Conservation (phyloP, 2,888 invertebrate genomes). For the Cryptophagus acutangulus region DNA sequence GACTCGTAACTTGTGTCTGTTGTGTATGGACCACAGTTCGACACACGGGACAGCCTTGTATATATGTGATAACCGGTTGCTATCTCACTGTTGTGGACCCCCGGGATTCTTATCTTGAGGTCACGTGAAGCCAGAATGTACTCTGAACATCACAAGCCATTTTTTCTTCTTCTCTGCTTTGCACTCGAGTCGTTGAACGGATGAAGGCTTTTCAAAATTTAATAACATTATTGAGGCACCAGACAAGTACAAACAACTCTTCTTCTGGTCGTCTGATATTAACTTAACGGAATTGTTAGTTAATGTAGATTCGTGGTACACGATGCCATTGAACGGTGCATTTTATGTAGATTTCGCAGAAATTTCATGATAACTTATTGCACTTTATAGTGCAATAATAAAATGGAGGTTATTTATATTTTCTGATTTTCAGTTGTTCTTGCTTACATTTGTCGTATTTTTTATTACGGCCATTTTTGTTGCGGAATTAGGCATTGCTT, state of each 20-base stretch:
- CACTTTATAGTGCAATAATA: no score
- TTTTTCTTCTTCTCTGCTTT: conserved; percentile 21
- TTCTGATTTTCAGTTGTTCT: no score
- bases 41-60: conserved; percentile 24
- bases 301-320: conserved; percentile 5
- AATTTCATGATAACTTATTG: no score
- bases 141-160: neutral
- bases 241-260: no score
- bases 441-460: no score
- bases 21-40: conserved; percentile 21
- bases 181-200: conserved; percentile 27
- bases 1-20: conserved; percentile 30
- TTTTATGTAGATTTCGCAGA: neutral
- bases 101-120: conserved; percentile 30
- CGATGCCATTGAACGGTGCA: conserved; percentile 1
- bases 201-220: conserved; percentile 27
- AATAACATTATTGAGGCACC: conserved; percentile 25
- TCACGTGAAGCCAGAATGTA: conserved; percentile 24
- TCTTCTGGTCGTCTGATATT: no score
- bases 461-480: no score
- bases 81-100: conserved; percentile 24
- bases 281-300: no score
- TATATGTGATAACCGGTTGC: conserved; percentile 30
- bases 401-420: no score
- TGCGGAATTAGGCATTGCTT: no score